Base-by-base conservation (phyloP, 2,888 invertebrate species). In the Himalopsyche japonica region DNA sequence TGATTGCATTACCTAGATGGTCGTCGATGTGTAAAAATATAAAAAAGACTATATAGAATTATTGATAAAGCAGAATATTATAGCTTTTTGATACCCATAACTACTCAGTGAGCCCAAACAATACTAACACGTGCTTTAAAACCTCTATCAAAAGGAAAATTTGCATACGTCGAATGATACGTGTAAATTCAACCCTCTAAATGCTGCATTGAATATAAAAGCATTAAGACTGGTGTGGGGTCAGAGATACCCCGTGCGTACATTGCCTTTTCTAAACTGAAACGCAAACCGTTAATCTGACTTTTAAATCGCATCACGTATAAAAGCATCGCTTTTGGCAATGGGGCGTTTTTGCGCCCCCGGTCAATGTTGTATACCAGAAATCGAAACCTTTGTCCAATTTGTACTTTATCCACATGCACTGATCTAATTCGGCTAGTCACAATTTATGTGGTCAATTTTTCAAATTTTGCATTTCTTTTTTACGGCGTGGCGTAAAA, bases 231-330 rank as follows among this genome's bases (percentile, higher is more conserved):
- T 30, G 47, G 48, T 48, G 30, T 30, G 47, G 47, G 30, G 79
- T 30, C 47, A 30, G 79, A 27, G 79, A 79, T 79, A 48, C 48
- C 27, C 27, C 43, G 79, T 79, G 77, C 79, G 43, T 79, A 48
- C 79, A 47, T 79, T 37, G 79, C 48, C 79, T 47, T 47, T 47
- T 37, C 79, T 47, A 70, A 70, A 43, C 15, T 43, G 43, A 43
- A 43, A 43, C 43, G 43, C 43, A 48, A 70, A 57, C 70, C 49
- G 82, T 82, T 82, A 85, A 85, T 85, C 85, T 85, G 85, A 85
- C 85, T 85, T 85, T 85, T 82, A 85, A 85, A 85, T 85, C 85
- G 82, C 48, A 82, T 85, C 85, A 85, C 85, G 82, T 81, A 37
- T 80, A 49, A 77, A 76, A 70, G 82, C 49, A 57, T 57, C 27